Base-by-base conservation (phyloP, 2,888 invertebrate species). In the Agonopterix alstromeriana region DNA sequence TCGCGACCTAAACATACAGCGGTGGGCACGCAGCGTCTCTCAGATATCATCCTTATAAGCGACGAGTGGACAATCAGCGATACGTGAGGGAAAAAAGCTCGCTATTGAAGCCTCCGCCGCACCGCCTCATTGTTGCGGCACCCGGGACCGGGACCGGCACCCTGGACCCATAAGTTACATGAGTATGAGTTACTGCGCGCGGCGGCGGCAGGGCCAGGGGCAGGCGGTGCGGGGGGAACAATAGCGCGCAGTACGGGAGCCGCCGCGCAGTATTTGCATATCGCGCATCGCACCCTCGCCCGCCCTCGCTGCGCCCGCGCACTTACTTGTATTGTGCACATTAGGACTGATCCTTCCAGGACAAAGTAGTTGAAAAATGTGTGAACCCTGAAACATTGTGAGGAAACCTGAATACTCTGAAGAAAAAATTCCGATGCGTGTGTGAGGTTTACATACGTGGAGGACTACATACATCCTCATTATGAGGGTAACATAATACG, bases 161-260 rank as follows among this genome's bases (percentile, higher is more conserved):
- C 53, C 47, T 48, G 65, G 60, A 64, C 65, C 78, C 79, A 79
- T 79, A 79, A 79, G 79, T 79, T 78, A 80, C 78, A 60, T 56
- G 66, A 62, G 70, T 68, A 65, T 63, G 63, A 63, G 61, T 58
- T 27, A 27, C 27, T 27, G 27, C 54, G 56, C 58, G 56, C 38
- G 38, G 36, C 3, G 42, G n/a, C 10, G 44, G 43, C 49, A 47
- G 51, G 46, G 47, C 58, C 8, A 11, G 11, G 42, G 42, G 41
- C 10, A 11, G 41, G 8, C 54, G 57, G 57, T 63, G 61, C 55
- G 60, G 60, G 60, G 61, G 63, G 66, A 67, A 77, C 81, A 78
- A 77, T 78, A 65, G 80, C 72, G 68, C 73, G 75, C 78, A 73
- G 77, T 78, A 76, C 83, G 74, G 82, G 72, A 79, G 81, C 82